A percentile compares a stretch with the other conserved stretches of the same genome.
Evolutionary conservation across 2,888 invertebrate genomes (phyloP).

Genomic region (Linnaemya tessellans): DNA sequence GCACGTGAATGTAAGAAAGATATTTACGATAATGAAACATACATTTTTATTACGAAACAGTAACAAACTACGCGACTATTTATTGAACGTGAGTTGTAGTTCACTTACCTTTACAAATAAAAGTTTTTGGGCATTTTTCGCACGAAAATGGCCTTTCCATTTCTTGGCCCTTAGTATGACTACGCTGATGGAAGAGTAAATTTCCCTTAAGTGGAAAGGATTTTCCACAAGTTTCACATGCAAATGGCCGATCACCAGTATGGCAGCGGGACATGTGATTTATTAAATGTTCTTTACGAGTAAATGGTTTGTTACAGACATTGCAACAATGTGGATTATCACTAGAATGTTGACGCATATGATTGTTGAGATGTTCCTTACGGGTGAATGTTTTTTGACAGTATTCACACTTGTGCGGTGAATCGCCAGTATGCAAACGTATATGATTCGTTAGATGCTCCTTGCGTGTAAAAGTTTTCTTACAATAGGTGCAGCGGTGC

Average conservation of each 20-base stretch:
- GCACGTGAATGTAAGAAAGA: too few species aligned
- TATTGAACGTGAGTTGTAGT: too few species aligned
- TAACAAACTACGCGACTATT: too few species aligned
- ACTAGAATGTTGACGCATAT: slow-evolving; percentile 93
- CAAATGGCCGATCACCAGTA: slow-evolving; percentile 91
- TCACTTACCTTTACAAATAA: slow-evolving; percentile 90
- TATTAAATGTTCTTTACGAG: slow-evolving; percentile 93
- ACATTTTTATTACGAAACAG: too few species aligned
- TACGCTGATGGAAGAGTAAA: slow-evolving; percentile 92
- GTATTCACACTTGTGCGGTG: slow-evolving; percentile 92
- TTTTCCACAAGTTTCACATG: slow-evolving; percentile 93
- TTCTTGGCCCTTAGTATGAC: slow-evolving; percentile 90
- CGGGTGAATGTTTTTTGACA: slow-evolving; percentile 94
- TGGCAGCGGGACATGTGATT: slow-evolving; percentile 90
- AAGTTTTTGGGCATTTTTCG: slow-evolving; percentile 93
- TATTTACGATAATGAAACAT: too few species aligned
- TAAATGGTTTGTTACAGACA: slow-evolving; percentile 93
- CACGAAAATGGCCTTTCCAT: slow-evolving; percentile 89
- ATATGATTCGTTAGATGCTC: slow-evolving; percentile 94
- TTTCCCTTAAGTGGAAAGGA: slow-evolving; percentile 93
- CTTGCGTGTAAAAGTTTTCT: slow-evolving; percentile 89
- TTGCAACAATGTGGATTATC: slow-evolving; percentile 94
- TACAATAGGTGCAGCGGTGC: slow-evolving; percentile 84
- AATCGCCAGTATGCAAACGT: slow-evolving; percentile 91
- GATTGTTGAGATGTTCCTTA: slow-evolving; percentile 93